Base-by-base conservation (phyloP, 2,113 vertebrate species). In the Cheirogaleus medius region DNA sequence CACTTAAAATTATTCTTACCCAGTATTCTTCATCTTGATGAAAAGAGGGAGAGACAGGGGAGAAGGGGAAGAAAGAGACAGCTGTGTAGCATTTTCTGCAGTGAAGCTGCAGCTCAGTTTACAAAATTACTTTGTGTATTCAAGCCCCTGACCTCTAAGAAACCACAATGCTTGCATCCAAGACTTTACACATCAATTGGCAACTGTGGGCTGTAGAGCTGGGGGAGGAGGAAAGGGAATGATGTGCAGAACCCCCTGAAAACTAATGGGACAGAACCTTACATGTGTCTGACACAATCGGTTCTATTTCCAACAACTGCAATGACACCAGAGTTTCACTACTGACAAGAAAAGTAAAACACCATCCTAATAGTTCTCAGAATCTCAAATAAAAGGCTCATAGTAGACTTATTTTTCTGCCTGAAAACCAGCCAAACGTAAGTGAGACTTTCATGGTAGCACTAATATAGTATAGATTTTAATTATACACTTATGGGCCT, bases 401-500 rank as follows among this genome's bases (percentile, higher is more conserved):
- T 58, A 89, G 71, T 86, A 96, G 88, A 97, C 81, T 68, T 25
- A 84, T 80, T 90, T 56, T 95, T 95, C 97, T 97, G 83, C 97
- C 97, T 81, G 80, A 98, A 98, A 98, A 98, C 94, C 6, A 60
- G 76, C 84, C 90, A 63, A 97, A 52, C 90, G 49, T 83, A 97
- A 98, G 98, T 93, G 89, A 97, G 96, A 97, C 97, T 87, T 82
- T 83, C 18, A 29, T 49, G 81, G 47, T 69, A 97, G 96, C 85
- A 98, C 78, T 97, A 52, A 69, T 11, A 37, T 32, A 7, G 29
- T 88, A 74, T 20, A 69, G 87, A 64, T 73, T 97, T 49, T 96
- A 97, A 92, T 93, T 95, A 87, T 58, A 97, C 39, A 82, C 84
- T 88, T 91, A 54, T 21, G 96, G 93, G 87, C 92, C 91, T 74